These are phyloP conservation scores for Hypomecis atomaria DNA, from an alignment of 2,888 invertebrate genomes.

Conservation along the genomic window DNA sequence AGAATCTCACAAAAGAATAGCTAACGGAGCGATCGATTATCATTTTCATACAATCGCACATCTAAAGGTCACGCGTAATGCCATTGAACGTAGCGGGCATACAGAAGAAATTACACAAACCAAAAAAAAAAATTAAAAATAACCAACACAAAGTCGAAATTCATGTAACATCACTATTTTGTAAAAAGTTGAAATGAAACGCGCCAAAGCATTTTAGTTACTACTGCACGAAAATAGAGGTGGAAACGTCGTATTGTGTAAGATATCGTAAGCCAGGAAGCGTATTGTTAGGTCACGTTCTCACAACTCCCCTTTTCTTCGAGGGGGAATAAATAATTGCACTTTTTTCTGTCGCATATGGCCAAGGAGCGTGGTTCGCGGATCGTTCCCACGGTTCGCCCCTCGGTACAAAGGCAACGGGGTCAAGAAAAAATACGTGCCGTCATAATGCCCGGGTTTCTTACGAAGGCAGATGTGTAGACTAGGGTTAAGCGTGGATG, in stretches of 20 bases:
- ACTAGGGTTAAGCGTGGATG: constrained; percentile 80
- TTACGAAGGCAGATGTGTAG: constrained; percentile 77
- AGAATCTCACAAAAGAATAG: constrained; percentile 68
- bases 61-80: constrained; percentile 82
- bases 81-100: constrained; percentile 71
- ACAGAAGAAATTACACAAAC: constrained; percentile 68
- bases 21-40: constrained; percentile 78
- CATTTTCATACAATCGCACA: constrained; percentile 79
- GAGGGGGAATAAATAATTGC: constrained; percentile 84
- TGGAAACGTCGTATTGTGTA: constrained; percentile 61
- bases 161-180: constrained; percentile 51
- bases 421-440: constrained; percentile 84
- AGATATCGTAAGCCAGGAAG: constrained; percentile 83
- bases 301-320: constrained; percentile 84
- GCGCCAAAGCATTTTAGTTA: constrained; percentile 32
- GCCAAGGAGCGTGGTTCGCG: constrained; percentile 82
- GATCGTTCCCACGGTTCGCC: constrained; percentile 83
- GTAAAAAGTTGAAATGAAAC: constrained; percentile 35
- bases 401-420: constrained; percentile 78
- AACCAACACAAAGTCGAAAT: constrained; percentile 45
- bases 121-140: constrained; percentile 44
- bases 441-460: constrained; percentile 76
- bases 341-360: constrained; percentile 85
- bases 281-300: constrained; percentile 85
- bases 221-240: constrained; percentile 56